These are phyloP conservation scores for Patiria pectinifera DNA, from an alignment of 53 echinoderm and acorn worm genomes.

Conservation along the genomic window DNA sequence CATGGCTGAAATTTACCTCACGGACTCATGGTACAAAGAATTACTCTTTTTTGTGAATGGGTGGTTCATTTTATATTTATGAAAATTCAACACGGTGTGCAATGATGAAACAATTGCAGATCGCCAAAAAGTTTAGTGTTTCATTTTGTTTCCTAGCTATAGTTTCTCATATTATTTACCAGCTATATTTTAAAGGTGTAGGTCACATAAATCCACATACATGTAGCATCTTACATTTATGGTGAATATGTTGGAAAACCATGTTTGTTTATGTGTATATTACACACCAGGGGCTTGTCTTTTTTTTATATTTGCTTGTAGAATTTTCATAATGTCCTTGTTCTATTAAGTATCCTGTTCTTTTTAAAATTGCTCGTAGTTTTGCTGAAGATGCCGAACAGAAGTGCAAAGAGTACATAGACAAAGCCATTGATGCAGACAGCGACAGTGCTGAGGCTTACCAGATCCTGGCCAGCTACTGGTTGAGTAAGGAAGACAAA, in stretches of 20 bases:
- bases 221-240: too few relatives aligned
- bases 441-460: slow-evolving; percentile 87
- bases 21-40: slow-evolving; percentile 85
- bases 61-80: background rate
- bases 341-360: background rate
- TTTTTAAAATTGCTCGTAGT: slow-evolving; percentile 19
- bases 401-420: slow-evolving; percentile 78
- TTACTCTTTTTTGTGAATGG: background rate
- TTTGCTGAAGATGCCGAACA: slow-evolving; percentile 88
- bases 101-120: background rate
- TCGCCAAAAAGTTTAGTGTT: too few relatives aligned
- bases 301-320: too few relatives aligned
- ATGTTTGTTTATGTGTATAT: too few relatives aligned
- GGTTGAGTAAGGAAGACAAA: slow-evolving; percentile 85
- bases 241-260: too few relatives aligned
- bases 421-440: slow-evolving; percentile 75
- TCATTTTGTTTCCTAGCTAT: too few relatives aligned
- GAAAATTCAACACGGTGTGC: background rate
- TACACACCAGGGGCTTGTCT: too few relatives aligned
- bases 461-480: slow-evolving; percentile 92
- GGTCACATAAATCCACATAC: too few relatives aligned
- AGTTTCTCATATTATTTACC: too few relatives aligned
- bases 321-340: too few relatives aligned
- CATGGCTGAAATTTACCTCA: slow-evolving; percentile 93
- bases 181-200: too few relatives aligned